Percentiles rank a stretch among this genome's conserved stretches.
These are phyloP conservation scores for Eumeta japonica DNA, from an alignment of 1,140 invertebrate genomes.

Conservation along the genomic window DNA sequence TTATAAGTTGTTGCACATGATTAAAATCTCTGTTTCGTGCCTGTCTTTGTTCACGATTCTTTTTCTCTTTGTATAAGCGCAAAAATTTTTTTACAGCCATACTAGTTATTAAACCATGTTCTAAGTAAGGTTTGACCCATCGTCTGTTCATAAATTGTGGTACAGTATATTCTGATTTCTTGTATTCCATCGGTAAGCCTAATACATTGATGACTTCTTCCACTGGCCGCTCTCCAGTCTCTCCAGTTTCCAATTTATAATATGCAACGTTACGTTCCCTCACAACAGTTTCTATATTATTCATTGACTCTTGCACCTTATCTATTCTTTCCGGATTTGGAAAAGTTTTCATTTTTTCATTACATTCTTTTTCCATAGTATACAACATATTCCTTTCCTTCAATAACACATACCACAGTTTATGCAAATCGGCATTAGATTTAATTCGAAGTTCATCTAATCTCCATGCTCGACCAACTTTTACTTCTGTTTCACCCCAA, in stretches of 20 bases:
- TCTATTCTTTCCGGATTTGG: slow-evolving; percentile 94
- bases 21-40: slow-evolving; percentile 60
- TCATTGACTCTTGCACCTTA: slow-evolving; percentile 95
- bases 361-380: slow-evolving; percentile 90
- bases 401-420: slow-evolving; percentile 94
- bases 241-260: slow-evolving; percentile 86
- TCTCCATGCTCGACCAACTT: slow-evolving; percentile 86
- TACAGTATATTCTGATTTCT: slow-evolving; percentile 29
- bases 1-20: slow-evolving; percentile 68
- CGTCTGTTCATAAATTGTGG: slow-evolving; percentile 61
- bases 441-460: slow-evolving; percentile 91
- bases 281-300: slow-evolving; percentile 88
- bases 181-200: slow-evolving; percentile 59
- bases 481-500: slow-evolving; percentile 72
- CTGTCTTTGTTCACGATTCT: slow-evolving; percentile 59
- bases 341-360: slow-evolving; percentile 69
- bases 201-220: slow-evolving; percentile 60
- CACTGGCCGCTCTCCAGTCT: slow-evolving; percentile 73
- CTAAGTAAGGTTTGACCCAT: slow-evolving; percentile 57
- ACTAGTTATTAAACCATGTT: slow-evolving; percentile 59
- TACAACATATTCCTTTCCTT: slow-evolving; percentile 97
- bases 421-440: slow-evolving; percentile 94
- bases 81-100: slow-evolving; percentile 66
- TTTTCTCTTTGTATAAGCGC: slow-evolving; percentile 65
- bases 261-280: slow-evolving; percentile 91